Evolutionary conservation across 2,888 invertebrate genomes (phyloP).

Genomic region (Ichneumoninae sp.): DNA sequence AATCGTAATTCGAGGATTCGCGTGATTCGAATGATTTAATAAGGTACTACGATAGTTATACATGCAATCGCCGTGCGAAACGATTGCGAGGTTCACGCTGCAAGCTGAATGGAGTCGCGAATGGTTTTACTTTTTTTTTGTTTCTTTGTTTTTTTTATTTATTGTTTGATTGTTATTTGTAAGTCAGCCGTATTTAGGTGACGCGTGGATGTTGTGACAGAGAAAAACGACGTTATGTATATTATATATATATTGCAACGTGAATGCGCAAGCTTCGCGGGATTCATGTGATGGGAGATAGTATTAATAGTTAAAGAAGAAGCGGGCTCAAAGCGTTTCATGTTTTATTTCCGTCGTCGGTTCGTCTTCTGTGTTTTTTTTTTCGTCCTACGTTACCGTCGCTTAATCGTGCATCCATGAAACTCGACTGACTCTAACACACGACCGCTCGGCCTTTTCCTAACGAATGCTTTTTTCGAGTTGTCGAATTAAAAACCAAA

Average conservation of each 20-base stretch:
- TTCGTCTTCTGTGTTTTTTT: conserved; percentile 20
- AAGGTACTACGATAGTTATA: conserved; percentile 3
- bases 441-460: conserved; percentile 66
- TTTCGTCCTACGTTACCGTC: conserved; percentile 54
- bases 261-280: conserved; percentile 58
- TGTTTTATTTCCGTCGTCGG: conserved; percentile 40
- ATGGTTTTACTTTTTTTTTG: neutral
- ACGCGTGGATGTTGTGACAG: conserved; percentile 46
- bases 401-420: conserved; percentile 68
- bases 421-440: conserved; percentile 68
- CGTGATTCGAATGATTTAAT: neutral
- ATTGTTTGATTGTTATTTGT: conserved; percentile 10
- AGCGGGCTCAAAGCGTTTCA: conserved; percentile 39
- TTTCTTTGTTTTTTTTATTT: neutral
- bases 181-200: conserved; percentile 43
- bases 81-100: neutral
- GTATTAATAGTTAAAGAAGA: conserved; percentile 45
- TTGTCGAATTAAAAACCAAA: conserved; percentile 63
- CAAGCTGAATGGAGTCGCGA: conserved; percentile 1
- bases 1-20: neutral
- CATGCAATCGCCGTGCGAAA: neutral
- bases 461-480: conserved; percentile 66
- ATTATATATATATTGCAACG: conserved; percentile 44
- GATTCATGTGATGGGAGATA: conserved; percentile 57
- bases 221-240: conserved; percentile 56